Percentiles rank a stretch among this genome's conserved stretches.
Evolutionary conservation across 2,888 invertebrate genomes (phyloP).

Genomic region (Leucozona laternaria): DNA sequence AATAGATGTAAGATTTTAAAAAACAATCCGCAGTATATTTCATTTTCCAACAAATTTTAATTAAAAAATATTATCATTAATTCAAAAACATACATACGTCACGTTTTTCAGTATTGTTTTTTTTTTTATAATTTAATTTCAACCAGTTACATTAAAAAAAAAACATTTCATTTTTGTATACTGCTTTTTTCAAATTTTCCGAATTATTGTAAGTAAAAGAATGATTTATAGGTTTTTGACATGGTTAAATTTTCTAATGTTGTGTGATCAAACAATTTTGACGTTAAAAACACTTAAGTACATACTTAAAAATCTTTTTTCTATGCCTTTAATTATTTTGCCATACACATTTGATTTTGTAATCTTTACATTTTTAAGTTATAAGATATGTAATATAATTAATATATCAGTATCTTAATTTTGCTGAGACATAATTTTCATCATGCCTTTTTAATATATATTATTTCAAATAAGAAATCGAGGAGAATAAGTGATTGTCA

Average conservation of each 20-base stretch:
- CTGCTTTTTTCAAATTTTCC: neutral
- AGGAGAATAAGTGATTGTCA: neutral
- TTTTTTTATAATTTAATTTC: neutral
- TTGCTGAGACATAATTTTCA: neutral
- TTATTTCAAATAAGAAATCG: neutral
- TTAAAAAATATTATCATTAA: neutral
- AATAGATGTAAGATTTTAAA: slow-evolving; percentile 85
- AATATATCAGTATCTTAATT: slow-evolving; percentile 2
- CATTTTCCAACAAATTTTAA: slow-evolving; percentile 2
- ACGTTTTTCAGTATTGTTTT: slow-evolving; percentile 5
- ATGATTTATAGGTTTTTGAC: neutral
- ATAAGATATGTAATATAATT: slow-evolving; percentile 22
- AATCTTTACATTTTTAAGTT: slow-evolving; percentile 8
- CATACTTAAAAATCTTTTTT: neutral
- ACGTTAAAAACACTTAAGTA: neutral
- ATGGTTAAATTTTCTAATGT: neutral
- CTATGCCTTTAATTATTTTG: slow-evolving; percentile 22
- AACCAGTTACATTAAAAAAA: neutral
- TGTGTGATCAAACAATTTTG: neutral
- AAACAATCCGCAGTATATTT: slow-evolving; percentile 10
- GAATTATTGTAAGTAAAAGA: neutral
- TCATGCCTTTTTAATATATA: neutral
- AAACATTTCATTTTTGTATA: neutral
- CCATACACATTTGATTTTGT: slow-evolving; percentile 32
- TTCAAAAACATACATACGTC: neutral